phyloP scores from a whole-genome alignment of 2,113 vertebrate genomes.

The Platanista minor region DNA sequence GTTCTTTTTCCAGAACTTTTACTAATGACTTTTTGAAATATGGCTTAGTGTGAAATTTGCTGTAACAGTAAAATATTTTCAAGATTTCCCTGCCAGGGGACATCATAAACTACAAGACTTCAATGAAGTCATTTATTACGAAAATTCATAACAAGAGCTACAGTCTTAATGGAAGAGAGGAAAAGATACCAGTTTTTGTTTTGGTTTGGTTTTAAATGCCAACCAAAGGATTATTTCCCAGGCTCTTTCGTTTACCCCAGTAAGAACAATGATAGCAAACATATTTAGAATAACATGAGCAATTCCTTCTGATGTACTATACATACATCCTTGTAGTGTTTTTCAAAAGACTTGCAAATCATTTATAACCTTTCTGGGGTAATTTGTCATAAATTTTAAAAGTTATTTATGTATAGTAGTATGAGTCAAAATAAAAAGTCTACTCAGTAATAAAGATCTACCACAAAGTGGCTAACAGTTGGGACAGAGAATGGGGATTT shows the following conservation, averaged over 20 bases:
- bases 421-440: background rate
- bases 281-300: conserved; percentile 9
- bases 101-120: conserved; percentile 55
- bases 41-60: conserved; percentile 60
- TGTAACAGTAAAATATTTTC: conserved; percentile 62
- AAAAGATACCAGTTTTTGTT: conserved; percentile 43
- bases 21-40: conserved; percentile 69
- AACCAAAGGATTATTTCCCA: conserved; percentile 53
- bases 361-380: background rate
- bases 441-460: background rate
- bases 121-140: conserved; percentile 54
- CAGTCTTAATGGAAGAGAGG: conserved; percentile 40
- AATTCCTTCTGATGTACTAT: conserved; percentile 11
- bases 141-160: conserved; percentile 59
- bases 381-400: background rate
- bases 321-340: background rate
- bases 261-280: background rate
- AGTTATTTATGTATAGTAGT: background rate
- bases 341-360: conserved; percentile 44
- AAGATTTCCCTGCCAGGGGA: conserved; percentile 60
- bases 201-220: conserved; percentile 37
- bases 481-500: background rate
- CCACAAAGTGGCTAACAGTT: background rate
- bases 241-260: background rate
- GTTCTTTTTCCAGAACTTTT: conserved; percentile 49